Evolutionary conservation across 2,113 vertebrate species (phyloP).

Genomic region (Murina feae): DNA sequence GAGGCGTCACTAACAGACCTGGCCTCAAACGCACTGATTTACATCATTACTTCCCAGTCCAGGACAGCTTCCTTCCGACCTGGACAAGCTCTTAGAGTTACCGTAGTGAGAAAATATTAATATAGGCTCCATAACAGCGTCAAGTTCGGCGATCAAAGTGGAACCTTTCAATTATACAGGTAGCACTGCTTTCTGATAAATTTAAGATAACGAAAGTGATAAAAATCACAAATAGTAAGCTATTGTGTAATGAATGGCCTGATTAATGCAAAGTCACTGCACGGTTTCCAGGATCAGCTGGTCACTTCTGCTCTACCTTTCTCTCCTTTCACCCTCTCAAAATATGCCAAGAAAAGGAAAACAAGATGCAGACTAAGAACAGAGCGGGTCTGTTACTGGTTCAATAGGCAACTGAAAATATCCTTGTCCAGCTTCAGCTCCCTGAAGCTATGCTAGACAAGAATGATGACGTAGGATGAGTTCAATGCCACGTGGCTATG

Average conservation of each 20-base stretch:
- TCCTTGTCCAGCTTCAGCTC: background rate
- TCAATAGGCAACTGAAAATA: background rate
- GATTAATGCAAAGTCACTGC: background rate
- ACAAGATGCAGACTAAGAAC: background rate
- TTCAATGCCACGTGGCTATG: rapidly evolving
- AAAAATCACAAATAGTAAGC: background rate
- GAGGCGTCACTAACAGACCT: background rate
- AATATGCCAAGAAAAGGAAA: background rate
- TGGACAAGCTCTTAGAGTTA: background rate
- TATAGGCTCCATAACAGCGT: background rate
- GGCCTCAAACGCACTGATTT: background rate
- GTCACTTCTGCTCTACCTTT: background rate
- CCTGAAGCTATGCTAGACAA: no score
- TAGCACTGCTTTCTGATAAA: background rate
- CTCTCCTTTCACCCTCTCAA: background rate
- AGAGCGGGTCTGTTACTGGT: background rate
- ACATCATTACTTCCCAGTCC: no score
- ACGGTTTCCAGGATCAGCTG: background rate
- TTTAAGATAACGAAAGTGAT: background rate
- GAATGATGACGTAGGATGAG: background rate
- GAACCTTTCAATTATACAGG: background rate
- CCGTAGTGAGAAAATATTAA: background rate
- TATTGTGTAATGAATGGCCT: background rate
- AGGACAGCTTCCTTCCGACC: background rate
- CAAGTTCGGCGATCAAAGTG: background rate